phyloP scores from a whole-genome alignment of 2,888 invertebrate genomes.

The Hirtodrosophila duncani region DNA sequence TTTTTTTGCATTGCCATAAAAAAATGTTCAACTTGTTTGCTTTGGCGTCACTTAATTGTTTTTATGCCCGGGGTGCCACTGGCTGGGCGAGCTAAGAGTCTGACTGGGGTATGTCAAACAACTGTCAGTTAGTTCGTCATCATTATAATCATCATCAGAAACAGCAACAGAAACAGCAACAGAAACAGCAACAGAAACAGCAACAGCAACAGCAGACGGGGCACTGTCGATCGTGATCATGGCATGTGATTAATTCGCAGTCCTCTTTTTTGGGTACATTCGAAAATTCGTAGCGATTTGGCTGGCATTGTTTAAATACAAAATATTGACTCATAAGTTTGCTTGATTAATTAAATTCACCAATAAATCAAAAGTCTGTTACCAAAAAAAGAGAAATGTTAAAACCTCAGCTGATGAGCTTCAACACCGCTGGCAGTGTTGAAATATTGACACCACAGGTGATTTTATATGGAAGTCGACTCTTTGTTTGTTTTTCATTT shows the following conservation, averaged over 20 bases:
- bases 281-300: too few species aligned
- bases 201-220: conserved; percentile 28
- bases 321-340: conserved; percentile 66
- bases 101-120: conserved; percentile 72
- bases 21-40: conserved; percentile 45
- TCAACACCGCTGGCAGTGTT: conserved; percentile 73
- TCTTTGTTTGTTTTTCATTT: conserved; percentile 19
- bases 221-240: conserved; percentile 43
- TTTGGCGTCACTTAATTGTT: conserved; percentile 62
- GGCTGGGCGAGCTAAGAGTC: conserved; percentile 18
- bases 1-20: conserved; percentile 58
- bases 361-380: conserved; percentile 63
- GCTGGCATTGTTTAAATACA: conserved; percentile 54
- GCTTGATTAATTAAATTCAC: conserved; percentile 68
- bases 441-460: conserved; percentile 74
- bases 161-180: conserved; percentile 1
- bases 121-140: conserved; percentile 71
- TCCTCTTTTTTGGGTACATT: conserved; percentile 33
- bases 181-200: conserved; percentile 7
- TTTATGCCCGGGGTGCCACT: conserved; percentile 29
- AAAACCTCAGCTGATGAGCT: conserved; percentile 52
- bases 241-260: conserved; percentile 66
- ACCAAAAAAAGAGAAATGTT: conserved; percentile 13
- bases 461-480: conserved; percentile 66
- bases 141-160: conserved; percentile 36